These are phyloP conservation scores for Pachypsylla venusta DNA, from an alignment of 1,140 invertebrate genomes.

Conservation along the genomic window DNA sequence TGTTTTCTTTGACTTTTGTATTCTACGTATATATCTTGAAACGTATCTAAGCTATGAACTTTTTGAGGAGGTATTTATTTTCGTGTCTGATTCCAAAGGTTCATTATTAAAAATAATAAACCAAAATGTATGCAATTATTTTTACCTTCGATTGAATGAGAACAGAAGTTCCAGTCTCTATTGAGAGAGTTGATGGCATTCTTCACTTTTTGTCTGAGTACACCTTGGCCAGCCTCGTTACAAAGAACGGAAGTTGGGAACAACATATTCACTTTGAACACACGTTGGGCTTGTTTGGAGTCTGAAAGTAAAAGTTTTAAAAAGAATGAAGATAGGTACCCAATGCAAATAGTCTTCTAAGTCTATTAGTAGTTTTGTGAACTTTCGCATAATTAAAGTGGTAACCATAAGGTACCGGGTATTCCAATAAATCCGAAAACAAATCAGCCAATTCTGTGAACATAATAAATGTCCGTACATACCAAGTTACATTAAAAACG, in stretches of 20 bases:
- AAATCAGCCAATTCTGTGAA: too few species aligned
- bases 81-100: too few species aligned
- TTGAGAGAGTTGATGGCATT: constrained; percentile 78
- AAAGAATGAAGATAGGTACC: constrained; percentile 13
- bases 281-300: constrained; percentile 69
- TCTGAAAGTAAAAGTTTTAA: constrained; percentile 39
- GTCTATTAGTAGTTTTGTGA: neutral
- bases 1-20: too few species aligned
- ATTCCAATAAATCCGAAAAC: too few species aligned
- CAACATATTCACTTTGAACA: constrained; percentile 82
- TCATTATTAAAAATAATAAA: too few species aligned
- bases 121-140: too few species aligned
- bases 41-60: too few species aligned
- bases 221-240: constrained; percentile 83
- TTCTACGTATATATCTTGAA: too few species aligned
- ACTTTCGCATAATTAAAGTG: constrained; percentile 7
- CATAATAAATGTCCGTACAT: too few species aligned
- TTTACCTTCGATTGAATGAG: constrained; percentile 64
- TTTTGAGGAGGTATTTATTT: too few species aligned
- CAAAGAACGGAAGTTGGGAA: constrained; percentile 87
- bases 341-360: neutral
- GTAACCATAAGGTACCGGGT: too few species aligned
- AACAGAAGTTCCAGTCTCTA: constrained; percentile 86
- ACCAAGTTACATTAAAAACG: too few species aligned
- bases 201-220: constrained; percentile 71